A percentile compares a stretch with the other conserved stretches of the same genome.
These are phyloP conservation scores for Volucella zonaria DNA, from an alignment of 2,888 invertebrate genomes.

Conservation along the genomic window DNA sequence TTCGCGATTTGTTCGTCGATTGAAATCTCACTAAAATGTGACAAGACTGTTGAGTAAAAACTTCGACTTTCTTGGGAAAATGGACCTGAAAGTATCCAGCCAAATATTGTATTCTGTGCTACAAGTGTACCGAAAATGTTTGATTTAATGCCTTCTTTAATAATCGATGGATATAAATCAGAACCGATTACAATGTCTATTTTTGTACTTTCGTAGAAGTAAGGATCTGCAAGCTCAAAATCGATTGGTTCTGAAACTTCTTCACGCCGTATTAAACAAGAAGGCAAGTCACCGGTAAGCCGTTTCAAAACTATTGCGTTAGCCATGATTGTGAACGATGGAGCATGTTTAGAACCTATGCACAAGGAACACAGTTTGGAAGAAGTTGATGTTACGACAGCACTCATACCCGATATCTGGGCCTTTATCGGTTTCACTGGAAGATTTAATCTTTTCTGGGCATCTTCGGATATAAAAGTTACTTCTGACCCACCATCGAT, in stretches of 20 bases:
- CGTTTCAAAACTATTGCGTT: conserved; percentile 3
- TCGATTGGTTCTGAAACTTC: conserved; percentile 12
- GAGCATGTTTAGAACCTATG: conserved; percentile 1
- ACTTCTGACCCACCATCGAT: too few species aligned
- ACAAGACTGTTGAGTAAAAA: too few species aligned
- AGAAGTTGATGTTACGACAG: neutral
- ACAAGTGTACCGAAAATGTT: too few species aligned
- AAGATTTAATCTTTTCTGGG: neutral
- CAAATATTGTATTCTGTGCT: too few species aligned
- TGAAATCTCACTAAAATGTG: neutral
- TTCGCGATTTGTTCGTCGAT: neutral
- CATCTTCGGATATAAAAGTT: too few species aligned
- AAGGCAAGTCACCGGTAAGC: conserved; percentile 8
- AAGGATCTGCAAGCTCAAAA: conserved; percentile 4
- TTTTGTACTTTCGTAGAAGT: neutral
- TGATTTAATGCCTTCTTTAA: too few species aligned
- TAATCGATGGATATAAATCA: too few species aligned
- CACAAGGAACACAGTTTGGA: too few species aligned
- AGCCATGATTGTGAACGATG: too few species aligned
- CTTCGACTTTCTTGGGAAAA: too few species aligned
- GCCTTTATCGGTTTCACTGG: conserved; percentile 25
- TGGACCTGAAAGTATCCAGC: too few species aligned
- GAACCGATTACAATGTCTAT: conserved; percentile 15
- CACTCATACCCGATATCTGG: conserved; percentile 13
- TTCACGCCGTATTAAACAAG: neutral